Evolutionary conservation across 2,888 invertebrate species (phyloP).

Genomic region (Drosophila rubida): DNA sequence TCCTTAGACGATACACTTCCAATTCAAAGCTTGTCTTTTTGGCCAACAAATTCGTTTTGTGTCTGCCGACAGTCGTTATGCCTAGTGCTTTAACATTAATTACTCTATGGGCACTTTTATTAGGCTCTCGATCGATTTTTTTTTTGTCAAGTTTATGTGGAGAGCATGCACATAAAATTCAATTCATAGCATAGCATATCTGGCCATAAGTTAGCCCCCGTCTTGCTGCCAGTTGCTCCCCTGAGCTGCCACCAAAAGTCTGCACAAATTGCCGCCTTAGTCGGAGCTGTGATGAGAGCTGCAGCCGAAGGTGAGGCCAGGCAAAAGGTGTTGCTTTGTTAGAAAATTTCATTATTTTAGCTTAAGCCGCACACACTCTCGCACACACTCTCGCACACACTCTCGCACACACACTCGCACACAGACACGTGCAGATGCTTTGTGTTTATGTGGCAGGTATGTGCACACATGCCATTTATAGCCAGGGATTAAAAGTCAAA

Average conservation of each 20-base stretch:
- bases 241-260: constrained; percentile 39
- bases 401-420: constrained; percentile 19
- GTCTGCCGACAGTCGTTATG: not conserved
- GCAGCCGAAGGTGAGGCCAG: constrained; percentile 27
- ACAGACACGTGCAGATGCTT: too few species aligned
- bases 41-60: not conserved
- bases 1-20: too few species aligned
- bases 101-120: constrained; percentile 2
- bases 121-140: constrained; percentile 4
- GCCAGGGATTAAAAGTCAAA: constrained; percentile 80
- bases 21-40: not conserved
- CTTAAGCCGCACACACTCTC: constrained; percentile 62
- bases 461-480: constrained; percentile 78
- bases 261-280: constrained; percentile 67
- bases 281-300: constrained; percentile 56
- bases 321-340: constrained; percentile 75
- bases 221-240: constrained; percentile 6
- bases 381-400: constrained; percentile 32
- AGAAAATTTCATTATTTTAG: constrained; percentile 79
- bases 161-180: constrained; percentile 6
- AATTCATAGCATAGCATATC: constrained; percentile 23
- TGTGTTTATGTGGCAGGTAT: constrained; percentile 64
- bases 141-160: constrained; percentile 23
- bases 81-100: constrained; percentile 10
- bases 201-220: constrained; percentile 19